Evolutionary conservation across 2,888 invertebrate species (phyloP).

Genomic region (Cloeon dipterum): DNA sequence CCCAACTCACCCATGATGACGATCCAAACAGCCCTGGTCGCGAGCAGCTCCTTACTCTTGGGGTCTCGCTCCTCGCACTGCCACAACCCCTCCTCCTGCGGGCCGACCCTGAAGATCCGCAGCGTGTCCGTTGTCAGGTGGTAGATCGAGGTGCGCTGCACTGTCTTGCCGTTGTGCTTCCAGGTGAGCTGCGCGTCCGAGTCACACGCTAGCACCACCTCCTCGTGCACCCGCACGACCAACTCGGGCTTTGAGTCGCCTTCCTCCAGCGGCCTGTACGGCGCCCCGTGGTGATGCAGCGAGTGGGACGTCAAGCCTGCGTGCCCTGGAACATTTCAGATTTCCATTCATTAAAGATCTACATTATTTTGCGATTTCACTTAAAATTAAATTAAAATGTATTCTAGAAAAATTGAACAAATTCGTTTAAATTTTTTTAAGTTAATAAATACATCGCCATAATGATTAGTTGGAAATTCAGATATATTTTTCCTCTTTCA

Average conservation of each 20-base stretch:
- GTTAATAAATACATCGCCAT: too few relatives aligned
- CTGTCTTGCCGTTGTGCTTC: conserved; percentile 1
- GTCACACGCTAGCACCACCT: not conserved
- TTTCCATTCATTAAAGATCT: too few relatives aligned
- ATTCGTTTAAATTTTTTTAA: too few relatives aligned
- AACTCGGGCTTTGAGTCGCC: not conserved
- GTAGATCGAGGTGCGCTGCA: not conserved
- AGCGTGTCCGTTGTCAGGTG: not conserved
- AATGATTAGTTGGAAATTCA: too few relatives aligned
- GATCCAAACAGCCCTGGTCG: not conserved
- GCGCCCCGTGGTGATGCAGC: not conserved
- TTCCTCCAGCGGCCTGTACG: not conserved
- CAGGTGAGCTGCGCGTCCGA: not conserved
- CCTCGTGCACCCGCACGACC: not conserved
- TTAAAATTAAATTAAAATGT: too few relatives aligned
- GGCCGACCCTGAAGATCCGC: not conserved
- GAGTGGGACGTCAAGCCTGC: conserved; percentile 1
- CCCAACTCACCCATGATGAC: not conserved
- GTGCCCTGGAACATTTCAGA: too few relatives aligned
- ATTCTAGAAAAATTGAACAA: too few relatives aligned
- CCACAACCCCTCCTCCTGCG: not conserved
- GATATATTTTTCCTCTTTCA: too few relatives aligned
- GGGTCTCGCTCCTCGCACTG: conserved; percentile 1
- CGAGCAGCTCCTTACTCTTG: not conserved
- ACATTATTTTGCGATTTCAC: too few relatives aligned